Evolutionary conservation across 2,113 vertebrate species (phyloP).

Genomic region (Capricornis sumatraensis): DNA sequence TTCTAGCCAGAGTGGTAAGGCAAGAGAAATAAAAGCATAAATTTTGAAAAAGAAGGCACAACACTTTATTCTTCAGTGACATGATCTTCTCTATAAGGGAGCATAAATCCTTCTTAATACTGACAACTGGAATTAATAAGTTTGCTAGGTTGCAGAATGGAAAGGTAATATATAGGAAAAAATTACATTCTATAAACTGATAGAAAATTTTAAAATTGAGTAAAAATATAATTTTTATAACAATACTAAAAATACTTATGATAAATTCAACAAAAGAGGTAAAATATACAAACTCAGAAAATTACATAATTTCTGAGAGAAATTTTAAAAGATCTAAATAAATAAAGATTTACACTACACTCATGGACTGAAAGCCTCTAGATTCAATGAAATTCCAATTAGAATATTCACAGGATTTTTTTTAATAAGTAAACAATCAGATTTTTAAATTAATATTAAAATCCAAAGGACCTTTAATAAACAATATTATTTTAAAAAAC

Average conservation of each 20-base stretch:
- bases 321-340: conserved; percentile 3
- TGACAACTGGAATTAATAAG: background rate
- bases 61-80: background rate
- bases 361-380: background rate
- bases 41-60: background rate
- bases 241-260: background rate
- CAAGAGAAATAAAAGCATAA: background rate
- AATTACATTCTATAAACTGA: background rate
- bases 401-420: background rate
- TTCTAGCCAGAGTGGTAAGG: background rate
- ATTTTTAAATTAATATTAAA: background rate
- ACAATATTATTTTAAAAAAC: background rate
- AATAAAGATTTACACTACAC: background rate
- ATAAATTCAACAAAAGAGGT: background rate
- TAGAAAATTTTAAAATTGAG: background rate
- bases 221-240: background rate
- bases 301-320: background rate
- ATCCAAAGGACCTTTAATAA: background rate
- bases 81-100: background rate
- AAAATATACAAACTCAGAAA: background rate
- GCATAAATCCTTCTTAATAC: background rate
- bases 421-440: background rate
- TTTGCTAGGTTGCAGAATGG: background rate
- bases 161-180: background rate
- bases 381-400: background rate